Evolutionary conservation across 1,140 invertebrate genomes (phyloP).

Genomic region (Caenorhabditis elegans): WBcel235 BX284605.5:12367501-12368000

Average conservation of each 20-base stretch:
- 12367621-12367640: background rate
- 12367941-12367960: slow-evolving; percentile 16
- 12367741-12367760: background rate
- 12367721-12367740: slow-evolving; percentile 3
- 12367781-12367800: background rate
- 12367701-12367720: slow-evolving; percentile 18
- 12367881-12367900: slow-evolving; percentile 30
- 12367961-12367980: background rate
- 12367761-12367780: slow-evolving; percentile 9
- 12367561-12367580: slow-evolving; percentile 56
- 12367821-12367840: slow-evolving; percentile 6
- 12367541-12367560: slow-evolving; percentile 45
- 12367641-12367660: background rate
- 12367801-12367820: background rate
- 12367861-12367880: slow-evolving; percentile 36
- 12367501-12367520: slow-evolving; percentile 28
- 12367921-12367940: slow-evolving; percentile 3
- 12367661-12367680: slow-evolving; percentile 12
- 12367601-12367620: slow-evolving; percentile 49
- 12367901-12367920: slow-evolving; percentile 33
- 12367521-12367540: background rate
- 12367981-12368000: slow-evolving; percentile 8
- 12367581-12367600: slow-evolving; percentile 56
- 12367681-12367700: slow-evolving; percentile 12
- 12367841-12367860: slow-evolving; percentile 23